phyloP scores from a whole-genome alignment of 1,140 invertebrate species.

The Drosophila auraria region DNA sequence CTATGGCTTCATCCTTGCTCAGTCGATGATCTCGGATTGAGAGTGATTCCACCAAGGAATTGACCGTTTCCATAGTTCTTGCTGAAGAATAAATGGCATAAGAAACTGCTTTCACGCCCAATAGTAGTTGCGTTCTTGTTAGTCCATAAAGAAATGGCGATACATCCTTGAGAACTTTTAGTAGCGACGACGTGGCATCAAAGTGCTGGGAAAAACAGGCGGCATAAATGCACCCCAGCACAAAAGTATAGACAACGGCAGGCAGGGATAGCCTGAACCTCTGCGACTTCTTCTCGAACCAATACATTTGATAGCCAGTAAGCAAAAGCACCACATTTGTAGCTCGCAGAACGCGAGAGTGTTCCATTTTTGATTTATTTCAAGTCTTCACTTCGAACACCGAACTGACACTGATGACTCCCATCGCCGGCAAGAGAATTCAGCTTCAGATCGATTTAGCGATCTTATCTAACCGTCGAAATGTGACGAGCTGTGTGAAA shows the following conservation, averaged over 20 bases:
- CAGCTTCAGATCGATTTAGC: slow-evolving; percentile 6
- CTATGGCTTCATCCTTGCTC: slow-evolving; percentile 31
- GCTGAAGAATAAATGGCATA: slow-evolving; percentile 60
- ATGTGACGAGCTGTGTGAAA: slow-evolving; percentile 24
- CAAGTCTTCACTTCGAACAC: background rate
- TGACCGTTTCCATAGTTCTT: slow-evolving; percentile 33
- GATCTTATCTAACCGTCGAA: slow-evolving; percentile 52
- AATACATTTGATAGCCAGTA: slow-evolving; percentile 70
- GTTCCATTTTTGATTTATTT: slow-evolving; percentile 50
- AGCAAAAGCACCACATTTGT: slow-evolving; percentile 64
- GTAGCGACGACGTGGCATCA: slow-evolving; percentile 36
- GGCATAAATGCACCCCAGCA: slow-evolving; percentile 52
- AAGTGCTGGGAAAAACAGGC: slow-evolving; percentile 72
- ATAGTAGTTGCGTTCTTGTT: slow-evolving; percentile 57
- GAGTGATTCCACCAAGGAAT: slow-evolving; percentile 33
- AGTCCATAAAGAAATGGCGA: slow-evolving; percentile 66
- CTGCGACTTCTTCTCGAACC: slow-evolving; percentile 56
- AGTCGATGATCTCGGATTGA: background rate
- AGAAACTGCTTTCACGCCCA: slow-evolving; percentile 58
- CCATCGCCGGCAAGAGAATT: background rate
- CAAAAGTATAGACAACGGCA: slow-evolving; percentile 44
- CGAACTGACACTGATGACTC: slow-evolving; percentile 18
- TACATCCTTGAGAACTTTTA: slow-evolving; percentile 58
- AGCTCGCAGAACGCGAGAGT: slow-evolving; percentile 54
- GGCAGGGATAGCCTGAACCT: slow-evolving; percentile 57